A percentile compares a stretch with the other conserved stretches of the same genome.
Evolutionary conservation across 2,797 vertebrate species (phyloP).

Genomic region (Phrynocephalus vlangalii): DNA sequence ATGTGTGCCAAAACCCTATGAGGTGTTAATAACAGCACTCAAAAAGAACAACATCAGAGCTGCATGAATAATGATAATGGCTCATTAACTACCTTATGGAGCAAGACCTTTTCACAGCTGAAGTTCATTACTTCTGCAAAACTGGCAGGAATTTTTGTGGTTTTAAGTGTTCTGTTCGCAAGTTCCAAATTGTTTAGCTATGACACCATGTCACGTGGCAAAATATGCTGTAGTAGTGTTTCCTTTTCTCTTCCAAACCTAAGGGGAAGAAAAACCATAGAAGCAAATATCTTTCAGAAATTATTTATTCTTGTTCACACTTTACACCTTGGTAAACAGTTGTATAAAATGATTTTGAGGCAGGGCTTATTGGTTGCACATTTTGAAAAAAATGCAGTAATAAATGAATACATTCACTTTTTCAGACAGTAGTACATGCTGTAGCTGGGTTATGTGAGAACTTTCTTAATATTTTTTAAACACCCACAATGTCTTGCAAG

Average conservation of each 20-base stretch:
- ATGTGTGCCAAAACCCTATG: constrained; percentile 66
- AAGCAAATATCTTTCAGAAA: constrained; percentile 61
- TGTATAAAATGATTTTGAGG: constrained; percentile 52
- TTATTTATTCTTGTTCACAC: constrained; percentile 47
- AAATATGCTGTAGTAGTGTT: constrained; percentile 74
- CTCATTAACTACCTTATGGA: constrained; percentile 74
- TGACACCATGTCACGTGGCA: constrained; percentile 77
- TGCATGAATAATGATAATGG: constrained; percentile 69
- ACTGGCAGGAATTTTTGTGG: constrained; percentile 64
- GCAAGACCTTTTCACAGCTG: constrained; percentile 74
- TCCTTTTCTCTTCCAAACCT: constrained; percentile 72
- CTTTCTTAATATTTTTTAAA: constrained; percentile 31
- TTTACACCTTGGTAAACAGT: constrained; percentile 70
- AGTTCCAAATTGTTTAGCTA: constrained; percentile 76
- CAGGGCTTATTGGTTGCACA: constrained; percentile 44
- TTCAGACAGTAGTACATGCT: constrained; percentile 48
- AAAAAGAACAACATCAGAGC: constrained; percentile 70
- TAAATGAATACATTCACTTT: constrained; percentile 50
- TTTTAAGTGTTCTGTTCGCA: constrained; percentile 73
- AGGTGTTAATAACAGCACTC: constrained; percentile 75
- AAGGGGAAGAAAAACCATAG: constrained; percentile 55
- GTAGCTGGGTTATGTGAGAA: constrained; percentile 48
- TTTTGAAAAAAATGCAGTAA: constrained; percentile 58
- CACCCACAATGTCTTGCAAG: not conserved
- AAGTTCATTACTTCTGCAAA: constrained; percentile 70